Percentiles rank a stretch among this genome's conserved stretches.
Evolutionary conservation across 2,113 vertebrate genomes (phyloP).

Genomic region (Engystomops pustulosus): DNA sequence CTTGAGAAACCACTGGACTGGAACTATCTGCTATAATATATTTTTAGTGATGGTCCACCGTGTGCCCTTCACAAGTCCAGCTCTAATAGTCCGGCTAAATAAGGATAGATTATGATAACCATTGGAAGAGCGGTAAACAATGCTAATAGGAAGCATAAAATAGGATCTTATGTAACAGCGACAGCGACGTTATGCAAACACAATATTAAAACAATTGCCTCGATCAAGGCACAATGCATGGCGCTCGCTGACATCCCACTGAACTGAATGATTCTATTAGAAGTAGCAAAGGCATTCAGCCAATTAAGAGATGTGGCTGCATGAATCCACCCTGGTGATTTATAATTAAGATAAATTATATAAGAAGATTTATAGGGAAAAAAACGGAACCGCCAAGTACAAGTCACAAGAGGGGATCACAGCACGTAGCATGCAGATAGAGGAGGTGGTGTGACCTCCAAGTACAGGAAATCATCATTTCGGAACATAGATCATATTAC

Average conservation of each 20-base stretch:
- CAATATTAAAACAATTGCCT: constrained; percentile 43
- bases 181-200: constrained; percentile 22
- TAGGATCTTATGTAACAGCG: neutral
- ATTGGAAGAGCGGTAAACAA: constrained; percentile 9
- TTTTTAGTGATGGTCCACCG: constrained; percentile 5
- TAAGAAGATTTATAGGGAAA: neutral
- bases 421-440: neutral
- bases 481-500: neutral
- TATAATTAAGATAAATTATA: constrained; percentile 57
- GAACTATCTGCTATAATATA: neutral
- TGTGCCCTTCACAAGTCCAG: neutral
- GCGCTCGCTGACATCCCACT: constrained; percentile 21
- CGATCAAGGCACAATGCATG: constrained; percentile 17
- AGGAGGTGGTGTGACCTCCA: neutral
- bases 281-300: constrained; percentile 40
- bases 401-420: constrained; percentile 18
- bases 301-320: constrained; percentile 45
- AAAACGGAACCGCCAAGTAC: neutral
- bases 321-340: constrained; percentile 51
- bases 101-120: constrained; percentile 29
- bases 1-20: constrained; percentile 16
- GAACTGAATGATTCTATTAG: constrained; percentile 52
- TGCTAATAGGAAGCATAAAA: constrained; percentile 31
- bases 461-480: neutral
- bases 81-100: constrained; percentile 14